Percentiles rank a stretch among this genome's conserved stretches.
Conservation (phyloP, 2,888 invertebrate species). For the Norana najaformis region DNA sequence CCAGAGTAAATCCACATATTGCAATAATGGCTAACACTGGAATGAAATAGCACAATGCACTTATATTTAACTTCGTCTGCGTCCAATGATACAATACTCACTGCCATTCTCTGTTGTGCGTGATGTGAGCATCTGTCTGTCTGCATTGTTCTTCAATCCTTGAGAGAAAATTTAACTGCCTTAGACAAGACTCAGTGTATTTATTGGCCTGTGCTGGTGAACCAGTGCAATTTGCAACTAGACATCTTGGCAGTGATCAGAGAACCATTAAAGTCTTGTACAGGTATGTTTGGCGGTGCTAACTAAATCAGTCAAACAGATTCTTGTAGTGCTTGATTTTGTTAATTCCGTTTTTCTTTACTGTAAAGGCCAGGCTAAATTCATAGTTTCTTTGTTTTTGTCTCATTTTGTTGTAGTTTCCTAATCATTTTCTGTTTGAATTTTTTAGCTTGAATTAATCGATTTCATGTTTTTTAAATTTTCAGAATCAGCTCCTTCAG, state of each 20-base stretch:
- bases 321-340: not conserved
- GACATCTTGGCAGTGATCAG: not conserved
- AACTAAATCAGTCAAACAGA: not conserved
- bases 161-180: conserved; percentile 1
- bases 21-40: conserved; percentile 26
- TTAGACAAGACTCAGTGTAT: conserved; percentile 15
- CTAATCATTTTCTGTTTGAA: not conserved
- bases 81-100: no score
- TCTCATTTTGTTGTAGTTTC: not conserved
- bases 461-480: not conserved
- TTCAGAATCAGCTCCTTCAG: not conserved
- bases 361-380: not conserved
- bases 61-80: no score
- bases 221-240: not conserved
- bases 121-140: conserved; percentile 8
- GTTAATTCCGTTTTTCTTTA: not conserved
- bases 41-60: not conserved
- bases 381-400: not conserved
- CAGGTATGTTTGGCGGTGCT: not conserved
- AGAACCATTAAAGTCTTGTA: not conserved
- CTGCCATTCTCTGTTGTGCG: conserved; percentile 15
- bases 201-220: not conserved
- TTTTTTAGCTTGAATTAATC: not conserved
- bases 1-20: conserved; percentile 30
- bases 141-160: not conserved